These are phyloP conservation scores for Muscina levida DNA, from an alignment of 2,888 invertebrate genomes.

Conservation along the genomic window DNA sequence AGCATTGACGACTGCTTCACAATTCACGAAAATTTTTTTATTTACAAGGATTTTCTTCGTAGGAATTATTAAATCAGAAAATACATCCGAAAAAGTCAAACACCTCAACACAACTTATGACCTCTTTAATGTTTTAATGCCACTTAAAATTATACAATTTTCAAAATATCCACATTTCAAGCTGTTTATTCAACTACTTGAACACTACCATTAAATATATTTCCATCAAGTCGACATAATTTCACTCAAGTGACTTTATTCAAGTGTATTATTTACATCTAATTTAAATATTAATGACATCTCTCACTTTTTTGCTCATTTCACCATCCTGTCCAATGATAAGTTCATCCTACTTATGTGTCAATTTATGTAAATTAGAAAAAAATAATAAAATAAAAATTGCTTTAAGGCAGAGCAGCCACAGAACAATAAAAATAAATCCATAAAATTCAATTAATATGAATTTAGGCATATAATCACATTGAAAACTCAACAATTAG, in stretches of 20 bases:
- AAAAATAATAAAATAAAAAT: slow-evolving; percentile 34
- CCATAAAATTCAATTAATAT: slow-evolving; percentile 55
- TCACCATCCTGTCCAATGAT: neutral
- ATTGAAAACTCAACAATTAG: slow-evolving; percentile 18
- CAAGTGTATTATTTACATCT: slow-evolving; percentile 13
- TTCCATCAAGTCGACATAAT: too few relatives aligned
- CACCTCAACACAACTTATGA: too few relatives aligned
- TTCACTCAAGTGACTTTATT: neutral
- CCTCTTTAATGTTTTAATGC: too few relatives aligned
- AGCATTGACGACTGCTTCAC: too few relatives aligned
- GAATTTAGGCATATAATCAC: slow-evolving; percentile 40
- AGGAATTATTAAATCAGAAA: too few relatives aligned
- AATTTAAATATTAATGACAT: slow-evolving; percentile 38
- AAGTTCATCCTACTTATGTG: slow-evolving; percentile 29
- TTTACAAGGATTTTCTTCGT: too few relatives aligned
- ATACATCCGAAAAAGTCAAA: too few relatives aligned
- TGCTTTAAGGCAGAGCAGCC: slow-evolving; percentile 35
- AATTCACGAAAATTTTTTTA: too few relatives aligned
- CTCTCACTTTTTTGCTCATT: neutral
- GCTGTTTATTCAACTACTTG: too few relatives aligned
- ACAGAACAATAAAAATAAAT: slow-evolving; percentile 36
- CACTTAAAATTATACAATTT: too few relatives aligned
- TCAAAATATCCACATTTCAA: too few relatives aligned
- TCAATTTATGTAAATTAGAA: slow-evolving; percentile 50
- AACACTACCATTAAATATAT: too few relatives aligned